Base-by-base conservation (phyloP, 53 echinoderm and acorn worm genomes). In the Astropecten irregularis region DNA sequence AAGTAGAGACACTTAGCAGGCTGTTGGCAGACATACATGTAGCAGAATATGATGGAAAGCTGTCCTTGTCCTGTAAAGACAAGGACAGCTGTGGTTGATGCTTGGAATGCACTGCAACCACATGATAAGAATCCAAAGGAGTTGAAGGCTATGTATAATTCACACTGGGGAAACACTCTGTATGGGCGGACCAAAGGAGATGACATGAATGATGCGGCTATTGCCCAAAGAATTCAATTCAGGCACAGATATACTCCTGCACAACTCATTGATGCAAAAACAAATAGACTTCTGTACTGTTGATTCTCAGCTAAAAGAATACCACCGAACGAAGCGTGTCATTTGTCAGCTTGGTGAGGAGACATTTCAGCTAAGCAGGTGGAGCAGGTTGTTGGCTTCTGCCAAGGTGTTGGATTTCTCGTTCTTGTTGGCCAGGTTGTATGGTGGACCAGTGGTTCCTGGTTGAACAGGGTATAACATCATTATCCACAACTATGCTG, bases 111-210 rank as follows among this genome's bases (percentile, higher is more conserved):
- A 31, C 81, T 87, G 0, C 57, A 87, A 0, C 53, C 52, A 15
- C 81, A 87, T 55, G 87, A 79, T 44, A 77, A 69, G 28, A 57
- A 36, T 31, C 44, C 47, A 32, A n/a, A 79, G 31, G 40, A 62
- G 16, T 73, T 62, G 25, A 50, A 69, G 44, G 68, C 69, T 19
- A 40, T 60, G 13, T 82, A 83, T 62, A 63, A 76, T 33, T 31
- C 81, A n/a, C 71, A 69, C 27, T 85, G 85, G 79, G 85, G 81
- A 40, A 85, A 81, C 59, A 64, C 77, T 37, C 58, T 84, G 27
- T 76, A 76, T 77, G 77, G 85, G 2, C 77, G 85, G 6, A 89
- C 85, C 0, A 69, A 90, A 53, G 58, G 90, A 23, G 90, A 90
- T 38, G 54, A 15, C 6, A 20, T 55, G 34, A 60, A 52, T 27